Base-by-base conservation (phyloP, 2,888 invertebrate species). In the Nomada ruficornis region DNA sequence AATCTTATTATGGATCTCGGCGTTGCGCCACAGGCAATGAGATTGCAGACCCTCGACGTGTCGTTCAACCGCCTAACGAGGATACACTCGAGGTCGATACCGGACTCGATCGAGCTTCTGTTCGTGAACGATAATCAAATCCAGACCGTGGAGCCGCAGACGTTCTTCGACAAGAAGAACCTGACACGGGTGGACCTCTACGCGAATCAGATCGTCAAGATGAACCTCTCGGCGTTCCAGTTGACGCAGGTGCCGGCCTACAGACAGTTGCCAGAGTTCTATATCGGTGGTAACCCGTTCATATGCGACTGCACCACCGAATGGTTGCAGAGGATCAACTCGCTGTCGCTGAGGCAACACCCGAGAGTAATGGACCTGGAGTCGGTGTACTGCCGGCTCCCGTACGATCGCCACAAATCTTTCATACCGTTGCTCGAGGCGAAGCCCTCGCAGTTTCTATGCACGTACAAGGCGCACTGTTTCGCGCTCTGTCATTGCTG, bases 221-320 rank as follows among this genome's bases (percentile, higher is more conserved):
- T 98, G 96, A 98, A 98, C 94, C 95, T 98, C 91, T 98, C 97
- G 94, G 97, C 98, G 82, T 95, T 98, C 86, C 96, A 97, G 87
- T 95, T 98, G 89, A 96, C 97, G 87, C 97, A 97, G 74, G 97
- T 98, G 80, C 96, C 97, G 91, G 96, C 96, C 78, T 96, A 96
- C 84, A 95, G 96, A 80, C 95, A 96, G 73, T 94, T 98, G 87
- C 98, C 98, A 18, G 97, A 98, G 94, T 98, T 98, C 94, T 98
- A 98, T 94, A 97, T 98, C 84, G 98, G 98, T 55, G 98, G 98
- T 72, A 99, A 99, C 95, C 98, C 98, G 55, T 98, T 98, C 93
- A 96, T 97, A 91, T 99, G 98, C 93, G 98, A 98, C 94, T 99
- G 98, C 95, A 98, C 97, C 89, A 98, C 98, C 96, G 98, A 98